phyloP scores from a whole-genome alignment of 2,113 vertebrate species.

The Corvus moneduloides region DNA sequence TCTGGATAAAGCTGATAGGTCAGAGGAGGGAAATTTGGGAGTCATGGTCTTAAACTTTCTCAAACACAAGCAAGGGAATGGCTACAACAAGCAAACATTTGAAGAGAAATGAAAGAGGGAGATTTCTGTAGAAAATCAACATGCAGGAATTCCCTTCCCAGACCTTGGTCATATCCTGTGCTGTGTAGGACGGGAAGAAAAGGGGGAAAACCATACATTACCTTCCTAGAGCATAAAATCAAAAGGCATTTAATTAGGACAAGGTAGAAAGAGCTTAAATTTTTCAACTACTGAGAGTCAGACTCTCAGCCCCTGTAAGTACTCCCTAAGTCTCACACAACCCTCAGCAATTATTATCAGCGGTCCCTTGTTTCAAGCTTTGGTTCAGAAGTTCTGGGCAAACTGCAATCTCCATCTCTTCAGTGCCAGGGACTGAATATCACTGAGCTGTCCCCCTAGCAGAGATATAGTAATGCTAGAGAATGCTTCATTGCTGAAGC shows the following conservation, averaged over 20 bases:
- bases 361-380: neutral
- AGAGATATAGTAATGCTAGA: neutral
- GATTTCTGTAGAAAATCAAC: neutral
- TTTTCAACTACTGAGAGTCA: neutral
- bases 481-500: neutral
- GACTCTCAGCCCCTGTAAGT: neutral
- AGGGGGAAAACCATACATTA: neutral
- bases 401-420: neutral
- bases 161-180: neutral
- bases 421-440: neutral
- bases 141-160: neutral
- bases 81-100: neutral
- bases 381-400: neutral
- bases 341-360: neutral
- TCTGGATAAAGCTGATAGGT: neutral
- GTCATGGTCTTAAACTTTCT: neutral
- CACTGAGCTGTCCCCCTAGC: neutral
- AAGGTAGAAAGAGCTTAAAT: neutral
- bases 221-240: neutral
- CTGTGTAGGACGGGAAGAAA: neutral
- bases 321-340: neutral
- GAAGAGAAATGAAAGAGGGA: neutral
- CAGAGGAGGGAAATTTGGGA: neutral
- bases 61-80: neutral
- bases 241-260: neutral